Percentiles rank a stretch among this genome's conserved stretches.
These are phyloP conservation scores for Herpetotheres cachinnans DNA, from an alignment of 2,113 vertebrate species.

Conservation along the genomic window DNA sequence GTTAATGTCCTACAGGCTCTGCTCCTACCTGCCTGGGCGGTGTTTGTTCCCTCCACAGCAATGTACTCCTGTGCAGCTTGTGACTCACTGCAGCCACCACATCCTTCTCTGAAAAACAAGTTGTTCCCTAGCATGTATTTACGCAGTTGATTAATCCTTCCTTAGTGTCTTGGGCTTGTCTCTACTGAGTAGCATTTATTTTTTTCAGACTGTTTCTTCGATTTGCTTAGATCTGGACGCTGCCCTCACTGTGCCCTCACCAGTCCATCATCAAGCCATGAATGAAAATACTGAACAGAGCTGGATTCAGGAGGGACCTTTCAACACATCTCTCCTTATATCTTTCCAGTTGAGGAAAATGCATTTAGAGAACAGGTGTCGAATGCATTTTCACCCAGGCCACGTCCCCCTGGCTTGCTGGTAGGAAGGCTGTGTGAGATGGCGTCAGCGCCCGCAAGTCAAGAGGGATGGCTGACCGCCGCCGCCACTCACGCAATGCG, in stretches of 20 bases:
- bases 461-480: not conserved
- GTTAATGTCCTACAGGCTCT: not conserved
- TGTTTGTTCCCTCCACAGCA: not conserved
- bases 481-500: not conserved
- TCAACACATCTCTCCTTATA: not conserved
- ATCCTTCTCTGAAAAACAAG: not conserved
- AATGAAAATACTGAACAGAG: not conserved
- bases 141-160: not conserved
- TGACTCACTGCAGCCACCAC: not conserved
- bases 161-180: not conserved
- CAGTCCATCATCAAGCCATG: not conserved
- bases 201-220: not conserved
- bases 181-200: not conserved
- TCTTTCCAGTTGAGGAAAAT: not conserved
- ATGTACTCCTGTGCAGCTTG: not conserved
- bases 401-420: not conserved
- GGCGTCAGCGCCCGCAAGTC: not conserved
- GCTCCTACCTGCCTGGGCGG: not conserved
- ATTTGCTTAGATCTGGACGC: fast-evolving
- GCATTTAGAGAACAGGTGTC: not conserved
- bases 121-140: not conserved
- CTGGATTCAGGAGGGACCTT: not conserved
- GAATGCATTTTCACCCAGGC: not conserved
- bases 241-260: not conserved
- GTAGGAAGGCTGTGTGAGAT: fast-evolving